Conservation (phyloP, 2,888 invertebrate genomes). For the Drosophila atripex region DNA sequence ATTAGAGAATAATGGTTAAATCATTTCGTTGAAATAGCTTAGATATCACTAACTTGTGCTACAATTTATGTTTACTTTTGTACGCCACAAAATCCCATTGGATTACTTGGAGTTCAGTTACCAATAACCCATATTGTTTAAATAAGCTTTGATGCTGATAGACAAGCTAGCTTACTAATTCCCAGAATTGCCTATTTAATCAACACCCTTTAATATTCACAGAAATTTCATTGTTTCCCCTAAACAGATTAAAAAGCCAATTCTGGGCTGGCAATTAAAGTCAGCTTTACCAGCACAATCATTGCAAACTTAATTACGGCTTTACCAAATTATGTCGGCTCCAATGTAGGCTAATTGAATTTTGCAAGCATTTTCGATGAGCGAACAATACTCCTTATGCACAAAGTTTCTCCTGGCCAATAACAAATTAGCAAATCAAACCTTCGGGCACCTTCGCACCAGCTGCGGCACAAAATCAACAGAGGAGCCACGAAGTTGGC, state of each 20-base stretch:
- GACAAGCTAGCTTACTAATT: neutral
- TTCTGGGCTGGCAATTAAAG: neutral
- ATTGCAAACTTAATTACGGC: conserved; percentile 12
- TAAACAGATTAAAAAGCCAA: neutral
- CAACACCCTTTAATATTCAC: neutral
- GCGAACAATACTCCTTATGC: conserved; percentile 14
- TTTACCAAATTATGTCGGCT: conserved; percentile 6
- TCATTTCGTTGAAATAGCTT: too few species aligned
- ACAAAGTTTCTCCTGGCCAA: conserved; percentile 43
- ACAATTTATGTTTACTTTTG: too few species aligned
- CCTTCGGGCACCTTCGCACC: conserved; percentile 68
- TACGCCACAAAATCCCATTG: too few species aligned
- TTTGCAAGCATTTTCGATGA: conserved; percentile 21
- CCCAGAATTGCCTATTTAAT: neutral
- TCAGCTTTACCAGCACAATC: neutral
- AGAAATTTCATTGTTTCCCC: neutral
- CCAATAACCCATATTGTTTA: neutral
- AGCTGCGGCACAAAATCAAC: conserved; percentile 68
- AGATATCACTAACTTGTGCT: too few species aligned
- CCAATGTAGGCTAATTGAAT: conserved; percentile 27
- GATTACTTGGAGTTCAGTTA: neutral
- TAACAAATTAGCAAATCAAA: conserved; percentile 73
- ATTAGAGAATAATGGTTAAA: too few species aligned
- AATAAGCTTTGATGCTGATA: neutral
- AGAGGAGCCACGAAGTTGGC: conserved; percentile 52